phyloP scores from a whole-genome alignment of 2,113 vertebrate species.

The Oxyruncus cristatus region DNA sequence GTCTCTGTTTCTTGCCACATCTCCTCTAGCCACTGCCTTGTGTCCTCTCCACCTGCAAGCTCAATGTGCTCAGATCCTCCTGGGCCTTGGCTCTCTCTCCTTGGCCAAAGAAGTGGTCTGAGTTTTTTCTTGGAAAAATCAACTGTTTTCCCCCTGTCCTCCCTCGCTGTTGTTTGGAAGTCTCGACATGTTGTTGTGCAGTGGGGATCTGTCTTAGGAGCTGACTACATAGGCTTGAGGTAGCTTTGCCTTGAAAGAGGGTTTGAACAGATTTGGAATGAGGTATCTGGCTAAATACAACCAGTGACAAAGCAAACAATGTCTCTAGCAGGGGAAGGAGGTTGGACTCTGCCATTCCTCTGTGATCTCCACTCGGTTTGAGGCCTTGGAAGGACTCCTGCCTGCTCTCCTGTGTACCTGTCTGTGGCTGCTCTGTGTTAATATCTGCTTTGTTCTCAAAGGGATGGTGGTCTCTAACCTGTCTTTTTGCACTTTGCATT shows the following conservation, averaged over 20 bases:
- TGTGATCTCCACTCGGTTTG: background rate
- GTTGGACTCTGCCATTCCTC: background rate
- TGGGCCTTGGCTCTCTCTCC: background rate
- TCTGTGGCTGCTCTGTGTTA: conserved; percentile 60
- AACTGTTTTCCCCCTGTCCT: background rate
- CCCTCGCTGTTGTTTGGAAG: background rate
- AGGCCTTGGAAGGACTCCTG: background rate
- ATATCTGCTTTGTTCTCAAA: conserved; percentile 75
- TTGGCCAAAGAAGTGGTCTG: background rate
- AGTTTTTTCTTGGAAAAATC: background rate
- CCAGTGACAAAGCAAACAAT: background rate
- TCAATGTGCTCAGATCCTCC: background rate
- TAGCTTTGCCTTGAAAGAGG: background rate
- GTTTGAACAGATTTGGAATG: background rate
- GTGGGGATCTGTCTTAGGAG: background rate
- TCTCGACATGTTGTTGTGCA: background rate
- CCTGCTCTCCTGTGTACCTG: conserved; percentile 10
- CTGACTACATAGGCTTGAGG: background rate
- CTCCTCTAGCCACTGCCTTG: background rate
- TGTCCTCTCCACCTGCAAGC: background rate
- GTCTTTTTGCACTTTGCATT: conserved; percentile 86
- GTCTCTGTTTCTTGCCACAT: background rate
- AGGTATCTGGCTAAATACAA: background rate
- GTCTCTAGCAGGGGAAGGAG: background rate
- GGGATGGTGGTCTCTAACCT: conserved; percentile 83